Base-by-base conservation (phyloP, 2,888 invertebrate species). In the Tricholauxania praeusta region DNA sequence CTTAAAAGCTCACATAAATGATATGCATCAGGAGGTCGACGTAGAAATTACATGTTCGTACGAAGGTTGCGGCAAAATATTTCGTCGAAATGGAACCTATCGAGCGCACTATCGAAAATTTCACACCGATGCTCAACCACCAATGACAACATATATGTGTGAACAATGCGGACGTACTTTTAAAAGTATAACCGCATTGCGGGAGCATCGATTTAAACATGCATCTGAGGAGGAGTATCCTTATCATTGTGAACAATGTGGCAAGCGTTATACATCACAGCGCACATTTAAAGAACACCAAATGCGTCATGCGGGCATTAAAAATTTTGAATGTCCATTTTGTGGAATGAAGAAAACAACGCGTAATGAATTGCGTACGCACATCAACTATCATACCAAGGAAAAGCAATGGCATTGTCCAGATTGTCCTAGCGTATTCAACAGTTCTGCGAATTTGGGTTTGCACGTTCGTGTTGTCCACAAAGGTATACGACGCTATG, bases 211-310 rank as follows among this genome's bases (percentile, higher is more conserved):
- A 7, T 81, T 78, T 32, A 80, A 75, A 6, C 81, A 81, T 55
- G 75, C 74, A 4, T 71, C 76, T 1, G 74, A 75, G 0, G 81
- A 80, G 59, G 76, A 78, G 12, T 80, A 77, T 73, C 81, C 81
- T 14, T 80, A 74, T 66, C 77, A 78, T 19, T 85, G 85, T 55
- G 83, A 83, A 0, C 77, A 80, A 55, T 85, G 85, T 52, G 83
- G 81, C 7, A 85, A 85, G 7, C 76, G 80, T 0, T 85, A 79
- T 71, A 75, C 76, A 0, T 78, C 78, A 1, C 77, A 76, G 39
- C 75, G 79, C 6, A 76, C 78, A 1, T 79, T 76, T 55, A 75
- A 75, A 17, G 84, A 84, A 72, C 85, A 86, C 66, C 53, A 78
- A 8, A 70, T 80, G 72, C 79, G 85, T 0, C 83, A 80, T 53